Percentiles rank a stretch among this genome's conserved stretches.
phyloP scores from a whole-genome alignment of 2,888 invertebrate species.

The Chironomus tentans region DNA sequence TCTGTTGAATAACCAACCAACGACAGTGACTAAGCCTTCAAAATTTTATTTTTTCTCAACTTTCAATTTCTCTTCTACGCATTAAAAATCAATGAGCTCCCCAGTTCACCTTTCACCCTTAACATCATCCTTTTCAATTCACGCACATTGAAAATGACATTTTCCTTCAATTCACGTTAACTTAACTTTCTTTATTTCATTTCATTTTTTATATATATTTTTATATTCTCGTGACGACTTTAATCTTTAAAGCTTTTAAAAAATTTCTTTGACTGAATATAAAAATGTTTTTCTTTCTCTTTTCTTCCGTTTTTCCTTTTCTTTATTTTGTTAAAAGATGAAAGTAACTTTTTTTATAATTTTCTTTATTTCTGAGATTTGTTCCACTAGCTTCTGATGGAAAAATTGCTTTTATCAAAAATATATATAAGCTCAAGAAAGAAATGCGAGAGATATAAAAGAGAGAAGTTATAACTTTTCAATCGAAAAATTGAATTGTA shows the following conservation, averaged over 20 bases:
- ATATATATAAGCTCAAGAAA: not conserved
- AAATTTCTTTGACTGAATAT: not conserved
- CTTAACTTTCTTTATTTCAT: not conserved
- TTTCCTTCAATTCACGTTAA: not conserved
- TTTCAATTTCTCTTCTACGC: not conserved
- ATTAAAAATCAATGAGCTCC: not conserved
- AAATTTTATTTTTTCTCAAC: too few relatives aligned
- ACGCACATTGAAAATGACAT: not conserved
- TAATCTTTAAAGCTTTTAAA: not conserved
- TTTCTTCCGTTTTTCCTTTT: too few relatives aligned
- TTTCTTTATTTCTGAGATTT: not conserved
- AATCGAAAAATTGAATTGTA: not conserved
- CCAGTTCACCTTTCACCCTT: not conserved
- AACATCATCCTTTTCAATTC: not conserved
- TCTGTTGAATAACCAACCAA: too few relatives aligned
- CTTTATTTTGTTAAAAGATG: not conserved
- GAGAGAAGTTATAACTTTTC: not conserved
- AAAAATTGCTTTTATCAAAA: not conserved
- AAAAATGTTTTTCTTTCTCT: not conserved
- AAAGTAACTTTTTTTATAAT: not conserved
- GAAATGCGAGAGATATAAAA: not conserved
- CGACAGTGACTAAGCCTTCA: too few relatives aligned
- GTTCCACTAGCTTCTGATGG: not conserved
- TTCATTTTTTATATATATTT: not conserved
- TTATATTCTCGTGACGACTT: not conserved